phyloP scores from a whole-genome alignment of 2,888 invertebrate genomes.

The Bellardia bayeri region DNA sequence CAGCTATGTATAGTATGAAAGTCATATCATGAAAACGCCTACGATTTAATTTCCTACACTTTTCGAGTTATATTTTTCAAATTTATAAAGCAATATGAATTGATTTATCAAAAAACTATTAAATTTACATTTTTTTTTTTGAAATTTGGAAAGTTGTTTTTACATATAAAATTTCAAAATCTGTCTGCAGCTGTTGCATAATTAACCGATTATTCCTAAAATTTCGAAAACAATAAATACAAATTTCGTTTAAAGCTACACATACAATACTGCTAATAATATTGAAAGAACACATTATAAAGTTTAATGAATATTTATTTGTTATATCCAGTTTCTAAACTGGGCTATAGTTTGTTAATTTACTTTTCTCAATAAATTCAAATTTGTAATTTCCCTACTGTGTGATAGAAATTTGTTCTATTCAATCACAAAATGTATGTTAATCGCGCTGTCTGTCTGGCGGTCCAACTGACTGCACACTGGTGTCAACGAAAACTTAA shows the following conservation, averaged over 20 bases:
- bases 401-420: conserved; percentile 68
- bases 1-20: no score
- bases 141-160: no score
- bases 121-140: no score
- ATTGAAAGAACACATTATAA: conserved; percentile 15
- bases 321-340: not conserved
- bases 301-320: conserved; percentile 17
- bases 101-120: no score
- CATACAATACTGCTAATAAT: not conserved
- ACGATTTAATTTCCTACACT: no score
- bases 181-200: conserved; percentile 15
- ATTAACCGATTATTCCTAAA: not conserved
- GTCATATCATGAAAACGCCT: no score
- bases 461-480: not conserved
- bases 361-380: conserved; percentile 23
- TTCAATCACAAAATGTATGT: conserved; percentile 65
- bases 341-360: conserved; percentile 12
- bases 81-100: no score
- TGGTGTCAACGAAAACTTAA: conserved; percentile 49
- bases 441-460: not conserved
- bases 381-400: conserved; percentile 35
- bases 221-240: not conserved
- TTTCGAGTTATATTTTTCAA: no score
- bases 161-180: no score
- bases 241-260: not conserved